phyloP scores from a whole-genome alignment of 2,113 vertebrate genomes.

The Coregonus clupeaformis region DNA sequence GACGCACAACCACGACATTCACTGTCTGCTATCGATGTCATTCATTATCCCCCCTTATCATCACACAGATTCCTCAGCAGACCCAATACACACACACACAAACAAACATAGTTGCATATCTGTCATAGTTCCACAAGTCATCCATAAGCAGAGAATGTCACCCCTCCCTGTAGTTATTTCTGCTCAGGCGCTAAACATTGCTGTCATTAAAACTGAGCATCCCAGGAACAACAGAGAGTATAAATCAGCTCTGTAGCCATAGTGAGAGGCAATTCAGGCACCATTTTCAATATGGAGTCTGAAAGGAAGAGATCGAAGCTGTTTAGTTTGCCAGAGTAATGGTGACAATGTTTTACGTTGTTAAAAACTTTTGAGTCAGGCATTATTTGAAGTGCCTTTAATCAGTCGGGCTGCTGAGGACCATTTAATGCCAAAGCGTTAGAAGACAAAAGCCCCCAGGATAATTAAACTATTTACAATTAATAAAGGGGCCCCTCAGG shows the following conservation, averaged over 20 bases:
- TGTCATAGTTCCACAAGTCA: constrained; percentile 44
- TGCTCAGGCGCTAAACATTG: neutral
- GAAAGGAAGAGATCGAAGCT: constrained; percentile 19
- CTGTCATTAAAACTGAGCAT: constrained; percentile 33
- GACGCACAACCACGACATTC: constrained; percentile 31
- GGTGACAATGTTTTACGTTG: neutral
- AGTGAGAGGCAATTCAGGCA: constrained; percentile 10
- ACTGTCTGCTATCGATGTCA: constrained; percentile 25
- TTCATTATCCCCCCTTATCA: constrained; percentile 52
- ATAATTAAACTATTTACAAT: constrained; percentile 63
- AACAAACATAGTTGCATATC: constrained; percentile 23
- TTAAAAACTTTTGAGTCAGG: neutral
- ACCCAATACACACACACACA: neutral
- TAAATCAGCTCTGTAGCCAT: constrained; percentile 37
- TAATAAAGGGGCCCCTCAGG: constrained; percentile 45
- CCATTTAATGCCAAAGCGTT: constrained; percentile 43
- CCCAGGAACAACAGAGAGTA: constrained; percentile 32
- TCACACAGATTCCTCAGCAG: constrained; percentile 41
- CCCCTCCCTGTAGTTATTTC: constrained; percentile 21
- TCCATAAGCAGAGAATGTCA: constrained; percentile 27
- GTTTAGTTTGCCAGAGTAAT: constrained; percentile 16
- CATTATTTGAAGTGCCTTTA: constrained; percentile 47
- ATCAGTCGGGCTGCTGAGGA: constrained; percentile 61
- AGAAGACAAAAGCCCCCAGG: constrained; percentile 57
- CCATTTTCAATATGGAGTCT: constrained; percentile 5